phyloP scores from a whole-genome alignment of 2,888 invertebrate genomes.

The Glomeris marginata region DNA sequence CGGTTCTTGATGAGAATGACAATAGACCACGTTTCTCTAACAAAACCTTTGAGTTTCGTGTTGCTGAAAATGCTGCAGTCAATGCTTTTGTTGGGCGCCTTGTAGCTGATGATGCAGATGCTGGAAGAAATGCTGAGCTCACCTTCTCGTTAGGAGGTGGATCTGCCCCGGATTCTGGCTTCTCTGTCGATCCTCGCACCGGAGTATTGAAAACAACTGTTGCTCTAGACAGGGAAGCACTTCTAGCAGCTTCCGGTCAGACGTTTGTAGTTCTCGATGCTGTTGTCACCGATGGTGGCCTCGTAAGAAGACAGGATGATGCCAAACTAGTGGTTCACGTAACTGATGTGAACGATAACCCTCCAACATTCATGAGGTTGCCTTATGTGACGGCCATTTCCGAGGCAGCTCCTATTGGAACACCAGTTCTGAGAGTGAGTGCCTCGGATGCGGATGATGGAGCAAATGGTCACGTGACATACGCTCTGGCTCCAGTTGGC shows the following conservation, averaged over 20 bases:
- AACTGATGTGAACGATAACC: conserved; percentile 81
- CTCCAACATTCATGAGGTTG: conserved; percentile 63
- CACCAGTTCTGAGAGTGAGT: conserved; percentile 68
- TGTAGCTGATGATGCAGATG: conserved; percentile 74
- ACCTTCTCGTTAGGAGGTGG: conserved; percentile 48
- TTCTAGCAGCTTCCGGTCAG: conserved; percentile 59
- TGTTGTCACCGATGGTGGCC: conserved; percentile 70
- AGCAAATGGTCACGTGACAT: conserved; percentile 75
- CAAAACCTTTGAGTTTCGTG: conserved; percentile 73
- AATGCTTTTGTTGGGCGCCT: conserved; percentile 86
- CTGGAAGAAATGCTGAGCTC: conserved; percentile 79
- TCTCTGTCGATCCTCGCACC: conserved; percentile 72
- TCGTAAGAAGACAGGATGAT: conserved; percentile 51
- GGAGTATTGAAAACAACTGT: conserved; percentile 76
- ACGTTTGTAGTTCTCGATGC: conserved; percentile 72
- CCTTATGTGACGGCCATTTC: conserved; percentile 80
- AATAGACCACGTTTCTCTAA: conserved; percentile 86
- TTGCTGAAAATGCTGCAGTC: conserved; percentile 72
- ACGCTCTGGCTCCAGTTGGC: conserved; percentile 47
- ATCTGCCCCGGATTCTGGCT: conserved; percentile 48
- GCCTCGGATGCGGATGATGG: conserved; percentile 79
- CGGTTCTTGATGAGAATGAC: conserved; percentile 92
- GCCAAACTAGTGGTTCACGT: conserved; percentile 75
- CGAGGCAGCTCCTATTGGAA: conserved; percentile 66
- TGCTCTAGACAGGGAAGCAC: conserved; percentile 74